A percentile compares a stretch with the other conserved stretches of the same genome.
Conservation (phyloP, 1,140 invertebrate genomes). For the Melanaphis sacchari region DNA sequence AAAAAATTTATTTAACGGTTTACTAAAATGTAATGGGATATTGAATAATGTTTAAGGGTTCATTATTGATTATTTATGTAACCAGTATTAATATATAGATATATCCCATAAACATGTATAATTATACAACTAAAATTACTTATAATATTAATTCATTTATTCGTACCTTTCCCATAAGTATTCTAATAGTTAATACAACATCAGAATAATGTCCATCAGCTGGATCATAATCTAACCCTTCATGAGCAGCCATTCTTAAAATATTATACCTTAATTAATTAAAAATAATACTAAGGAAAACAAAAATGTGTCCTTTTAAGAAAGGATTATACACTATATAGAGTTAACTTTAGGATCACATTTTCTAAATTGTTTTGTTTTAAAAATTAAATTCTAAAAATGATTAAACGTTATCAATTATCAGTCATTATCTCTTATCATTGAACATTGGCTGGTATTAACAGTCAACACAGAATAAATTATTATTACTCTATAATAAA, state of each 20-base stretch:
- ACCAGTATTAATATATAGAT: neutral
- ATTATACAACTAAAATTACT: neutral
- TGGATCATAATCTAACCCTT: conserved; percentile 37
- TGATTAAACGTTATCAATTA: neutral
- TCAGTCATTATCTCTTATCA: neutral
- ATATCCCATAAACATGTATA: neutral
- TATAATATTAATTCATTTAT: neutral
- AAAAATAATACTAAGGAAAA: neutral
- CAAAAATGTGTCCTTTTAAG: neutral
- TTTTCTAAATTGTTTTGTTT: neutral
- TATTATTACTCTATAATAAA: too few species aligned
- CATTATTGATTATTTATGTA: neutral
- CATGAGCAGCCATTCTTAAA: conserved; percentile 28
- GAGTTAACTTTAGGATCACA: neutral
- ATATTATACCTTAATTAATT: neutral
- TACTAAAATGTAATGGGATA: neutral
- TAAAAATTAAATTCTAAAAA: conserved; percentile 11
- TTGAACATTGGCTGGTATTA: neutral
- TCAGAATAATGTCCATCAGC: conserved; percentile 46
- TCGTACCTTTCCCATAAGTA: conserved; percentile 50
- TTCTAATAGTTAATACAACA: conserved; percentile 44
- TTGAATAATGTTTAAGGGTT: neutral
- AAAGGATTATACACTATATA: neutral
- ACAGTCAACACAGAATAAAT: too few species aligned
- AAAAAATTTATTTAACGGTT: too few species aligned